A percentile compares a stretch with the other conserved stretches of the same genome.
These are phyloP conservation scores for Toxonevra muliebris DNA, from an alignment of 2,888 invertebrate genomes.

Conservation along the genomic window DNA sequence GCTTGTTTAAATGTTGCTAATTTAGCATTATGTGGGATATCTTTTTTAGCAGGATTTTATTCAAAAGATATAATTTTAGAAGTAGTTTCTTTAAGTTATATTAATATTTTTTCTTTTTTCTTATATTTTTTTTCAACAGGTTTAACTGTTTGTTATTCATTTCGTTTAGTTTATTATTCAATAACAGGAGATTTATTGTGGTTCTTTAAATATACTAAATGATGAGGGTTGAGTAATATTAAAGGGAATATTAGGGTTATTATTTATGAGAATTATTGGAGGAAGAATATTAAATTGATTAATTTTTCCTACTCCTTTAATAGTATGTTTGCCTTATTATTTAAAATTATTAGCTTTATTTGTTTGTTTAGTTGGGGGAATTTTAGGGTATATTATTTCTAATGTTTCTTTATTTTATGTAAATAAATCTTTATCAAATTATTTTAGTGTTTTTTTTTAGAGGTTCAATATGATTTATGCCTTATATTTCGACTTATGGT, in stretches of 20 bases:
- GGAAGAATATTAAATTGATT: conserved; percentile 69
- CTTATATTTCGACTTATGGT: conserved; percentile 35
- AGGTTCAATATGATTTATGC: conserved; percentile 35
- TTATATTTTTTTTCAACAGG: conserved; percentile 68
- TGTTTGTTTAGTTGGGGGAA: conserved; percentile 65
- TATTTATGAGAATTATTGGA: conserved; percentile 63
- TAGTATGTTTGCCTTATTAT: conserved; percentile 68
- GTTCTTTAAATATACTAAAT: conserved; percentile 66
- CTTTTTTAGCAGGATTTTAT: conserved; percentile 74
- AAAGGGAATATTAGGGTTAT: conserved; percentile 63
- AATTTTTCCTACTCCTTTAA: conserved; percentile 67
- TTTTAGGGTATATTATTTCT: conserved; percentile 66
- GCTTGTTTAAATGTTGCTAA: conserved; percentile 70
- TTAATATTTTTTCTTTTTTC: conserved; percentile 69
- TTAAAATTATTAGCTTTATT: conserved; percentile 69
- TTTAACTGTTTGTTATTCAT: conserved; percentile 69
- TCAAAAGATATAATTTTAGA: conserved; percentile 74
- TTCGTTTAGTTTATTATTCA: conserved; percentile 70
- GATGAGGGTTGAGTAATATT: conserved; percentile 67
- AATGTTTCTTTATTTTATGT: conserved; percentile 64
- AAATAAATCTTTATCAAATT: conserved; percentile 63
- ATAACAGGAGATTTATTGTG: conserved; percentile 67
- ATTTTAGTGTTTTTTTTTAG: conserved; percentile 40
- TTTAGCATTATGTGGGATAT: conserved; percentile 72
- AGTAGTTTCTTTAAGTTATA: conserved; percentile 66